Conservation (phyloP, 1,140 invertebrate genomes). For the Drosophila ananassae region DNA sequence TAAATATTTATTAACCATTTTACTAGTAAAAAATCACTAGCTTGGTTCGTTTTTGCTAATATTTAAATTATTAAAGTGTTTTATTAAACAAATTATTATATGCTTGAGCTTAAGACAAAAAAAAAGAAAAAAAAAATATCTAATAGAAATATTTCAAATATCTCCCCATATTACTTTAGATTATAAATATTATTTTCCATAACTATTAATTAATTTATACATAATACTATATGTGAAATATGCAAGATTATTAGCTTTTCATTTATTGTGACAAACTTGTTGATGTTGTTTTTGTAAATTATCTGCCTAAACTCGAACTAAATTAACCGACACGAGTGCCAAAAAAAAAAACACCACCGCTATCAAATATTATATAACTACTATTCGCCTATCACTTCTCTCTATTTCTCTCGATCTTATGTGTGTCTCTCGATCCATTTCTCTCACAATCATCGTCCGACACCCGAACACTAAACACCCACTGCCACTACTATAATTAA, state of each 20-base stretch:
- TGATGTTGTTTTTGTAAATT: constrained; percentile 82
- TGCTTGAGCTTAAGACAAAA: constrained; percentile 27
- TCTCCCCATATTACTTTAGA: constrained; percentile 29
- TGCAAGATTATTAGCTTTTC: constrained; percentile 34
- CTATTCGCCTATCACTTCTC: constrained; percentile 34
- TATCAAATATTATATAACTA: constrained; percentile 20
- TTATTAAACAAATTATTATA: constrained; percentile 7
- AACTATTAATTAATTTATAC: constrained; percentile 30
- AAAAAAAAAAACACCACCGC: constrained; percentile 42
- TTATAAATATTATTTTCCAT: constrained; percentile 32
- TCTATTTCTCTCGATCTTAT: constrained; percentile 15
- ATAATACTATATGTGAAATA: constrained; percentile 25
- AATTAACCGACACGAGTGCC: constrained; percentile 52
- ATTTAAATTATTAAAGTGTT: constrained; percentile 8
- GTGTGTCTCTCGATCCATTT: constrained; percentile 16
- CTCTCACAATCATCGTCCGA: constrained; percentile 24
- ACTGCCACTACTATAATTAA: no score
- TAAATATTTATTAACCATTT: not conserved
- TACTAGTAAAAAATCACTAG: not conserved
- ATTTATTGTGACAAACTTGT: constrained; percentile 55
- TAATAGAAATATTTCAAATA: not conserved
- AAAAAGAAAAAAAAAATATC: no score
- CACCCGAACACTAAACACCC: constrained; percentile 2
- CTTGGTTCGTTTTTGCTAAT: constrained; percentile 1
- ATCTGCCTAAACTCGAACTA: constrained; percentile 70